phyloP scores from a whole-genome alignment of 2,888 invertebrate genomes.

The Drymonia ruficornis region DNA sequence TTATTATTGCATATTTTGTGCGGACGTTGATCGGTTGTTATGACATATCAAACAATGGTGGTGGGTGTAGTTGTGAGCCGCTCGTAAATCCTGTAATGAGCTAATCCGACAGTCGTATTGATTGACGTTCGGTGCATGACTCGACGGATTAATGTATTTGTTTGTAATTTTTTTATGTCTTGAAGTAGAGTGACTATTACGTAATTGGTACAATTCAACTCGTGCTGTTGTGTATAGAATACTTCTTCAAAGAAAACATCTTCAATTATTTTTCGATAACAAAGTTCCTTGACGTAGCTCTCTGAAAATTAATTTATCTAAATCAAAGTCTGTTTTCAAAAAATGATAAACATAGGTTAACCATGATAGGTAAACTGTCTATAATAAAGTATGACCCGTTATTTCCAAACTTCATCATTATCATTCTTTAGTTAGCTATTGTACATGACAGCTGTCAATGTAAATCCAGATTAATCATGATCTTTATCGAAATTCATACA shows the following conservation, averaged over 20 bases:
- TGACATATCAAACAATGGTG: conserved; percentile 44
- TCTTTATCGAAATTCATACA: not conserved
- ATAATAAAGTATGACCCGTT: too few relatives aligned
- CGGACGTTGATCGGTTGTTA: conserved; percentile 42
- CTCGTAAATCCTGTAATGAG: conserved; percentile 57
- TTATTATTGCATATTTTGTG: conserved; percentile 36
- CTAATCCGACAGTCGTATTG: conserved; percentile 62
- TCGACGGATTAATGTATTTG: conserved; percentile 33
- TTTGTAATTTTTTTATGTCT: conserved; percentile 21
- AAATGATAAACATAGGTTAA: too few relatives aligned
- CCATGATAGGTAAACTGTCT: too few relatives aligned
- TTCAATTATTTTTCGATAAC: too few relatives aligned
- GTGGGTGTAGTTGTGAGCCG: conserved; percentile 48
- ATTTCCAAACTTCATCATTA: too few relatives aligned
- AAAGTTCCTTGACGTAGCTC: too few relatives aligned
- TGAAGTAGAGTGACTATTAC: conserved; percentile 4
- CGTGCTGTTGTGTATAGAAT: too few relatives aligned
- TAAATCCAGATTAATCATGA: conserved; percentile 17
- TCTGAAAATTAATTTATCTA: too few relatives aligned
- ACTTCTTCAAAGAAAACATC: too few relatives aligned
- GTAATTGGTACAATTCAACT: too few relatives aligned
- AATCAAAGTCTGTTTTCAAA: too few relatives aligned
- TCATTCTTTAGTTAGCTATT: too few relatives aligned
- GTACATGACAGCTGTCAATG: conserved; percentile 8
- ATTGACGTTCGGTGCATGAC: conserved; percentile 45